These are phyloP conservation scores for Samia ricini DNA, from an alignment of 1,140 invertebrate species.

Conservation along the genomic window DNA sequence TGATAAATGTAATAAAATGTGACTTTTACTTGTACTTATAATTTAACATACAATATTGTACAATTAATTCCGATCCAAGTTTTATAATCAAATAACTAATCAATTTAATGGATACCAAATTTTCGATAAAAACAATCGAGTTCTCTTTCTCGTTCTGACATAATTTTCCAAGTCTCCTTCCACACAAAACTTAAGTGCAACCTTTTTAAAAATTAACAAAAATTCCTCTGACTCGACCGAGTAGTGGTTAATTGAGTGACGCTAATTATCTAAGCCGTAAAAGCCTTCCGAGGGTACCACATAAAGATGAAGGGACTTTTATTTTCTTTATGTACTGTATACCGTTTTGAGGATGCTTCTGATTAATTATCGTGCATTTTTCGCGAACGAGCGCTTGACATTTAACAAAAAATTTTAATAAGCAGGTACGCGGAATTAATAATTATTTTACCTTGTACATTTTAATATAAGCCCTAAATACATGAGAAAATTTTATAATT, in stretches of 20 bases:
- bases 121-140: background rate
- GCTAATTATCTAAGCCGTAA: constrained; percentile 71
- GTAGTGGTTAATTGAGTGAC: constrained; percentile 74
- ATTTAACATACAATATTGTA: too few relatives aligned
- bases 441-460: background rate
- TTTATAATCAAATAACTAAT: background rate
- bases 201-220: constrained; percentile 75
- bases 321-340: constrained; percentile 44
- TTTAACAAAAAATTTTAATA: constrained; percentile 1
- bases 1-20: too few relatives aligned
- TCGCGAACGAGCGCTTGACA: background rate
- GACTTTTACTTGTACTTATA: too few relatives aligned
- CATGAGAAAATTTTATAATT: background rate
- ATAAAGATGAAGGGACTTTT: constrained; percentile 53
- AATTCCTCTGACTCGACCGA: constrained; percentile 47
- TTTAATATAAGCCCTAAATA: background rate
- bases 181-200: constrained; percentile 55
- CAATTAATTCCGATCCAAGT: too few relatives aligned
- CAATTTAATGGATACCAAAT: background rate
- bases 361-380: constrained; percentile 6
- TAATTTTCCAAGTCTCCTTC: constrained; percentile 7
- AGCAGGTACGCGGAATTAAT: background rate
- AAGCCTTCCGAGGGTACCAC: constrained; percentile 55
- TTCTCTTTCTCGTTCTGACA: background rate
- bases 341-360: background rate